phyloP scores from a whole-genome alignment of 2,888 invertebrate genomes.

The Syrista parreyssii region DNA sequence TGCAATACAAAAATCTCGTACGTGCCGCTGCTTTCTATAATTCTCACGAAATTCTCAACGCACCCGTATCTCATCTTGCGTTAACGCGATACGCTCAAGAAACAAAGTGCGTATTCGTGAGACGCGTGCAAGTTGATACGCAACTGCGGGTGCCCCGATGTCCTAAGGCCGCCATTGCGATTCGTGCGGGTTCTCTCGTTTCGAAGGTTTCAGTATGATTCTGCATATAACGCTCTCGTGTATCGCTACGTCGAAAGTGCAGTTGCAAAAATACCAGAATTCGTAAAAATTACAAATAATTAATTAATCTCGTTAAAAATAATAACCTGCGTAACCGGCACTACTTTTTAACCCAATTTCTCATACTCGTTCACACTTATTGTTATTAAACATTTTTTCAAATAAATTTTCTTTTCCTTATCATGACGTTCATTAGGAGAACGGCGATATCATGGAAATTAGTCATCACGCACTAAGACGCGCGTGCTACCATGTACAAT shows the following conservation, averaged over 20 bases:
- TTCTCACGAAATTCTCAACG: conserved; percentile 24
- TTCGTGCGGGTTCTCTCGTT: conserved; percentile 1
- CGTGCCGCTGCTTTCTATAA: not conserved
- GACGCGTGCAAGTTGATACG: conserved; percentile 38
- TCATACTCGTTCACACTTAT: not conserved
- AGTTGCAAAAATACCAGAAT: not conserved
- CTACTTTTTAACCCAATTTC: not conserved
- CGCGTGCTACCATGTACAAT: not conserved
- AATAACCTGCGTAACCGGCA: not conserved
- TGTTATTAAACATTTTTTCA: no score
- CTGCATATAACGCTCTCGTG: not conserved
- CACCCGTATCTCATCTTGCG: conserved; percentile 25
- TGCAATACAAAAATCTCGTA: not conserved
- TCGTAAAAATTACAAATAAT: not conserved
- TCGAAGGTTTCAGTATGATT: not conserved
- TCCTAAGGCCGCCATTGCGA: conserved; percentile 8
- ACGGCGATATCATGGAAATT: conserved; percentile 28
- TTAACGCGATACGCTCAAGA: conserved; percentile 21
- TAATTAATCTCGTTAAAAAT: no score
- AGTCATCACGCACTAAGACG: conserved; percentile 24
- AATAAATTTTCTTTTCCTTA: not conserved
- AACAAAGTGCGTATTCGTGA: conserved; percentile 23
- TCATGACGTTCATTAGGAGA: conserved; percentile 16
- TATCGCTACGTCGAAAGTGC: not conserved
- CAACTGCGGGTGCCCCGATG: conserved; percentile 53